Evolutionary conservation across 2,797 vertebrate genomes (phyloP).

Genomic region (Myotis daubentonii): DNA sequence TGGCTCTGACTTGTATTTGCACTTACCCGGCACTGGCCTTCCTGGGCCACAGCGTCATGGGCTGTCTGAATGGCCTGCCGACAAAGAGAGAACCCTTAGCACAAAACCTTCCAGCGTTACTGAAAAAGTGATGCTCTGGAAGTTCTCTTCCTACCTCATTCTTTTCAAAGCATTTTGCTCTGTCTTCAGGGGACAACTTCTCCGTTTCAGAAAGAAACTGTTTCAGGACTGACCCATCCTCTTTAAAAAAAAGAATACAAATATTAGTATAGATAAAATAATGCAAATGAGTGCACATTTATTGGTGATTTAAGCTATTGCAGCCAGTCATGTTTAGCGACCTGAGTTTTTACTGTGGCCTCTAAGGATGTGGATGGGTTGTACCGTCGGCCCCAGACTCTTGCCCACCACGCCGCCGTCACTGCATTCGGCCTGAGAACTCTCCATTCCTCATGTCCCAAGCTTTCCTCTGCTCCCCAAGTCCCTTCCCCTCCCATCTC

Average conservation of each 20-base stretch:
- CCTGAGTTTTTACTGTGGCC: neutral
- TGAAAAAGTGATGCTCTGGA: neutral
- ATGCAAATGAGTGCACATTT: neutral
- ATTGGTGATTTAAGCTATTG: neutral
- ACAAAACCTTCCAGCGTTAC: neutral
- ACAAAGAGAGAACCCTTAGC: constrained; percentile 46
- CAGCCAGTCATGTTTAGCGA: rapidly evolving
- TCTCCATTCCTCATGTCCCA: rapidly evolving
- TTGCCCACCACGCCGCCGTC: neutral
- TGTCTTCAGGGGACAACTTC: constrained; percentile 91
- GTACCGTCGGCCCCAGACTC: neutral
- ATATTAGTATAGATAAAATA: neutral
- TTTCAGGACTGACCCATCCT: constrained; percentile 91
- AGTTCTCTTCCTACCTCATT: constrained; percentile 88
- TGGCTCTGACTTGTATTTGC: neutral
- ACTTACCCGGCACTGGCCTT: constrained; percentile 95
- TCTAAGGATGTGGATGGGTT: rapidly evolving
- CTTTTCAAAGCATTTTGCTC: constrained; percentile 93
- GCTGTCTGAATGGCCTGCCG: constrained; percentile 91
- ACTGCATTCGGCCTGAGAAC: neutral
- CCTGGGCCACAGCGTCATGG: constrained; percentile 93
- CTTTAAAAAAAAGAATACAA: constrained; percentile 68
- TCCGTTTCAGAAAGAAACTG: constrained; percentile 94
- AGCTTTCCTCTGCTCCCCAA: neutral
- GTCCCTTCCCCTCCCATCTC: neutral